These are phyloP conservation scores for Cerastoderma edule DNA, from an alignment of 2,888 invertebrate genomes.

Conservation along the genomic window DNA sequence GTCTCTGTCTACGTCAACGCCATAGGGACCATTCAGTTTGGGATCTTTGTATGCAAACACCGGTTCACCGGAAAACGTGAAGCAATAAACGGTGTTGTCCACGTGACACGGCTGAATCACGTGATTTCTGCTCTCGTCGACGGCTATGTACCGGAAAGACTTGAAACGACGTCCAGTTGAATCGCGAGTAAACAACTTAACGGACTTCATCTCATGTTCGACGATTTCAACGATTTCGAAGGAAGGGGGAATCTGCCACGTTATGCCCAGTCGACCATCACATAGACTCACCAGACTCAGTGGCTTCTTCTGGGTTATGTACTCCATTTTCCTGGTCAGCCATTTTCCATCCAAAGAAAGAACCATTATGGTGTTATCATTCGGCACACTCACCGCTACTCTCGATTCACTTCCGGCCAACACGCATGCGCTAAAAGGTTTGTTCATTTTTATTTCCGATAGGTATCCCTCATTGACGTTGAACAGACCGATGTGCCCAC, in stretches of 20 bases:
- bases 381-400: slow-evolving; percentile 6
- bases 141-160: slow-evolving; percentile 15
- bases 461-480: neutral
- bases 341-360: neutral
- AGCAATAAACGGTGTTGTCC: slow-evolving; percentile 17
- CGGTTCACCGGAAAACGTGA: slow-evolving; percentile 5
- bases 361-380: neutral
- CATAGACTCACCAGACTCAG: neutral
- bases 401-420: neutral
- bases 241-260: neutral
- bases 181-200: neutral
- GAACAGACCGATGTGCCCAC: slow-evolving; percentile 5
- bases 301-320: neutral
- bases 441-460: neutral
- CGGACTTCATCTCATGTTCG: neutral
- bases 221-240: neutral
- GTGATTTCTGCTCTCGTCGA: slow-evolving; percentile 2
- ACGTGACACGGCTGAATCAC: slow-evolving; percentile 13
- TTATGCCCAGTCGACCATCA: slow-evolving; percentile 1
- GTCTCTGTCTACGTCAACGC: neutral
- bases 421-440: neutral
- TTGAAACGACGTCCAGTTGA: neutral
- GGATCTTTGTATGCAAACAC: slow-evolving; percentile 19
- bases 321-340: neutral
- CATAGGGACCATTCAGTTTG: neutral